Conservation (phyloP, 2,888 invertebrate species). For the Megastigmus dorsalis region DNA sequence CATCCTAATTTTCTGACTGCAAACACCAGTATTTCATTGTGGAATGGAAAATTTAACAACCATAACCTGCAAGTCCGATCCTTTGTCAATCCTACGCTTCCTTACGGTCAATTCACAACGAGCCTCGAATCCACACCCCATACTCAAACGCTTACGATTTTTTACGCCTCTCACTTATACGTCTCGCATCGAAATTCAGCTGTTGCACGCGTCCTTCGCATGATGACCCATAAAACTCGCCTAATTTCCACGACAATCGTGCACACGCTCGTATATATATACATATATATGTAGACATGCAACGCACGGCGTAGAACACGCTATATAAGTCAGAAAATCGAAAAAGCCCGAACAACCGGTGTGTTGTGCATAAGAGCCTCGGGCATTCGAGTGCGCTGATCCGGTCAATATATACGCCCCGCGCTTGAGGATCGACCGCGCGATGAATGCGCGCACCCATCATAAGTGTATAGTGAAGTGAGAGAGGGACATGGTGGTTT, state of each 20-base stretch:
- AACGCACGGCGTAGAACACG: too few relatives aligned
- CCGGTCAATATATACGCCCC: conserved; percentile 67
- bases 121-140: not conserved
- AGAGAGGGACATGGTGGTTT: not conserved
- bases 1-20: too few relatives aligned
- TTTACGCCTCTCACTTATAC: conserved; percentile 12
- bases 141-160: not conserved
- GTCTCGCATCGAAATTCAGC: conserved; percentile 1
- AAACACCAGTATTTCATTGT: not conserved
- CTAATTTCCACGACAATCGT: conserved; percentile 8
- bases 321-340: not conserved
- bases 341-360: not conserved
- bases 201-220: conserved; percentile 34
- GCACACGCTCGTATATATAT: too few relatives aligned
- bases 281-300: too few relatives aligned
- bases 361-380: not conserved
- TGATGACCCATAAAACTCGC: conserved; percentile 48
- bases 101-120: too few relatives aligned
- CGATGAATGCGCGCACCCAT: conserved; percentile 67
- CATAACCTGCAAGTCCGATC: not conserved
- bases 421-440: conserved; percentile 54
- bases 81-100: not conserved
- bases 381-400: conserved; percentile 67
- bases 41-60: not conserved
- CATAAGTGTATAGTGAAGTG: conserved; percentile 60